These are phyloP conservation scores for Leucoraja ocellata DNA, from an alignment of 2,797 vertebrate species.

Conservation along the genomic window DNA sequence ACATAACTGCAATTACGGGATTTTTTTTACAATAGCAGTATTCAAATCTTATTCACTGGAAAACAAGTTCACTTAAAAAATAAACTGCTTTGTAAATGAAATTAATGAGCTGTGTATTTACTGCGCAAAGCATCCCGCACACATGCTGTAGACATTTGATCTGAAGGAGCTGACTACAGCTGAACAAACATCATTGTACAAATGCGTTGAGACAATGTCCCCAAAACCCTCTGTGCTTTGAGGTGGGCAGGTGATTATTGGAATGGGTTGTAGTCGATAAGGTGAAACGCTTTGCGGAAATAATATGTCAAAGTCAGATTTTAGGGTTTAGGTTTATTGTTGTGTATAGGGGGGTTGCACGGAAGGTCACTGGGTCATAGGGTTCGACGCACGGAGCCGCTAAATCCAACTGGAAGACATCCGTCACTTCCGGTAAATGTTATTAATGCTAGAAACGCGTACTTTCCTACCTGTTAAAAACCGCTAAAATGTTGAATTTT, in stretches of 20 bases:
- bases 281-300: background rate
- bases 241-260: background rate
- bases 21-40: conserved; percentile 34
- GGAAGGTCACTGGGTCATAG: too few species aligned
- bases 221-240: background rate
- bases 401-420: too few species aligned
- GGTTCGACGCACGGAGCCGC: too few species aligned
- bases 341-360: too few species aligned
- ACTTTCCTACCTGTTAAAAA: too few species aligned
- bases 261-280: background rate
- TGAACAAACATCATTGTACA: background rate
- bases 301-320: background rate
- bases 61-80: conserved; percentile 30
- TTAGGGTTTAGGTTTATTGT: background rate
- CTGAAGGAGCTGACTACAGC: background rate
- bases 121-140: background rate
- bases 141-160: background rate
- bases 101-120: background rate
- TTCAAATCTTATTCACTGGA: conserved; percentile 31
- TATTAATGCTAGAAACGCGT: too few species aligned
- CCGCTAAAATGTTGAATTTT: too few species aligned
- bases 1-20: background rate
- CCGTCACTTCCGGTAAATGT: too few species aligned
- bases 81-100: conserved; percentile 36
- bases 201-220: background rate